A percentile compares a stretch with the other conserved stretches of the same genome.
Evolutionary conservation across 2,888 invertebrate genomes (phyloP).

Genomic region (Hymenopus coronatus): DNA sequence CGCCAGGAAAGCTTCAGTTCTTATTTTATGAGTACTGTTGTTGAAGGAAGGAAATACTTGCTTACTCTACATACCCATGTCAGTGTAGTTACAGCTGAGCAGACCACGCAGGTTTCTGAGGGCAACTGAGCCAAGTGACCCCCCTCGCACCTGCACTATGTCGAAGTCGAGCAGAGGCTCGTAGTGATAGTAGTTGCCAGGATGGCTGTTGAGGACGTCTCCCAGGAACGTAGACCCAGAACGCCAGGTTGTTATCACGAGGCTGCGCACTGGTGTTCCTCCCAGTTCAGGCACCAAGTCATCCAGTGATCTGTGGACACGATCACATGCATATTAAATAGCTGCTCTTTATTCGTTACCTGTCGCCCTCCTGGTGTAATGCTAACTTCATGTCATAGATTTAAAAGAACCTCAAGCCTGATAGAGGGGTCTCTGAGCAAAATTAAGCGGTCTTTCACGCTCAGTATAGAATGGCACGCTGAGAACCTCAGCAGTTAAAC

Average conservation of each 20-base stretch:
- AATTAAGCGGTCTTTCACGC: too few relatives aligned
- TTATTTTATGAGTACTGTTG: too few relatives aligned
- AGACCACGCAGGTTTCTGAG: slow-evolving; percentile 66
- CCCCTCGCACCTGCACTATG: slow-evolving; percentile 75
- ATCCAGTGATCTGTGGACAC: slow-evolving; percentile 51
- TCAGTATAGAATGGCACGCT: too few relatives aligned
- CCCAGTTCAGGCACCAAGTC: slow-evolving; percentile 67
- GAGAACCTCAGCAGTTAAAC: too few relatives aligned
- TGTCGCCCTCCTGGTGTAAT: too few relatives aligned
- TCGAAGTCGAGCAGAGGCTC: slow-evolving; percentile 82
- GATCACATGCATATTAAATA: background rate
- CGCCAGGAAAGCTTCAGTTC: too few relatives aligned
- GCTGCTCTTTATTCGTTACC: too few relatives aligned
- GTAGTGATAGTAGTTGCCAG: slow-evolving; percentile 86
- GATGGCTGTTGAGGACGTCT: slow-evolving; percentile 77
- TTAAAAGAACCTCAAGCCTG: too few relatives aligned
- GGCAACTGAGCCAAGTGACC: slow-evolving; percentile 66
- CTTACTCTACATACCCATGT: slow-evolving; percentile 52
- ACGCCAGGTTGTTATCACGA: slow-evolving; percentile 86
- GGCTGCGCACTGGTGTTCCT: slow-evolving; percentile 70
- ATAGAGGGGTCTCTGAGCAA: too few relatives aligned
- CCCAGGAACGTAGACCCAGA: slow-evolving; percentile 89
- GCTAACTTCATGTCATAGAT: too few relatives aligned
- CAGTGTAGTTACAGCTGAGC: slow-evolving; percentile 72
- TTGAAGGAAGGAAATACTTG: background rate